Evolutionary conservation across 2,113 vertebrate species (phyloP).

Genomic region (Antechinus flavipes): DNA sequence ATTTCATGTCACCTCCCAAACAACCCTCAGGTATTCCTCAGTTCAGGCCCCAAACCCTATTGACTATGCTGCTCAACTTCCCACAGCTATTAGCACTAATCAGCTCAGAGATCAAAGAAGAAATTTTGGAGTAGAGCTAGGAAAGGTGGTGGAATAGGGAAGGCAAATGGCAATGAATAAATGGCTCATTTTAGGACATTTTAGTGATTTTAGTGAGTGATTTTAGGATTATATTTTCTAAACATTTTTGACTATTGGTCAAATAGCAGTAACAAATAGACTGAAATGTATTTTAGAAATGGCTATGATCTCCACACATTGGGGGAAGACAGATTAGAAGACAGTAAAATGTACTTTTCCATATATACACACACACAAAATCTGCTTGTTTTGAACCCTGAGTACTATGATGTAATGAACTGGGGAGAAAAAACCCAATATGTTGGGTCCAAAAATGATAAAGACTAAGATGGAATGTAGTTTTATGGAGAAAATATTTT

Average conservation of each 20-base stretch:
- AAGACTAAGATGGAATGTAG: slow-evolving; percentile 30
- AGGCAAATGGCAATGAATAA: not conserved
- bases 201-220: not conserved
- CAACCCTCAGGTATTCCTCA: not conserved
- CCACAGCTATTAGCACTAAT: not conserved
- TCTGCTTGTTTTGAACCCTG: not conserved
- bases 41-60: not conserved
- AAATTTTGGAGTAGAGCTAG: not conserved
- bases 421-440: not conserved
- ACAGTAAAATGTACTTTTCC: not conserved
- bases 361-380: not conserved
- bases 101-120: not conserved
- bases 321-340: not conserved
- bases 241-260: not conserved
- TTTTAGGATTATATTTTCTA: not conserved
- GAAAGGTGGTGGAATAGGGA: not conserved
- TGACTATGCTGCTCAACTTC: not conserved
- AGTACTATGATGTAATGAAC: slow-evolving; percentile 6
- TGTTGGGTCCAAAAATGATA: slow-evolving; percentile 17
- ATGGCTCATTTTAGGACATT: not conserved
- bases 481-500: slow-evolving; percentile 54
- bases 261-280: not conserved
- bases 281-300: not conserved
- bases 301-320: not conserved
- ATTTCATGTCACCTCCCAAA: not conserved